These are phyloP conservation scores for Alloscopus bannaensis DNA, from an alignment of 2,888 invertebrate species.

Conservation along the genomic window DNA sequence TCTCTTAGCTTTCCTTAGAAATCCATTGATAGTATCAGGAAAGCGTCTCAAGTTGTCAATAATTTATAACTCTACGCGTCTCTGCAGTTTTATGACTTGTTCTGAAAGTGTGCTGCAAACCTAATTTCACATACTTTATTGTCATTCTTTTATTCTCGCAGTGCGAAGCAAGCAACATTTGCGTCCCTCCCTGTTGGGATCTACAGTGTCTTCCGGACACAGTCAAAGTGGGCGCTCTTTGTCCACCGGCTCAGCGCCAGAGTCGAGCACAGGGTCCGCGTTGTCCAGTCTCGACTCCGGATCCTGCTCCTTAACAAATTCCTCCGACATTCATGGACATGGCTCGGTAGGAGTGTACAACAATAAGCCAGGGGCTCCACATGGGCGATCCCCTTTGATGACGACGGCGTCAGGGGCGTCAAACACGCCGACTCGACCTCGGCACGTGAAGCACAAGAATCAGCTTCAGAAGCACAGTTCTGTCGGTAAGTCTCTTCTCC, in stretches of 20 bases:
- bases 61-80: too few species aligned
- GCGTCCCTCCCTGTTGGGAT: slow-evolving; percentile 70
- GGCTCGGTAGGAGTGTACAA: neutral
- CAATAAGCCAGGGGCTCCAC: slow-evolving; percentile 37
- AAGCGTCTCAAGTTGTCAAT: too few species aligned
- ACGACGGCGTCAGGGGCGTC: slow-evolving; percentile 15
- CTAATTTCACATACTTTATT: slow-evolving; percentile 10
- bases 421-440: slow-evolving; percentile 69
- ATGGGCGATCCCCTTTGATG: slow-evolving; percentile 7
- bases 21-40: too few species aligned
- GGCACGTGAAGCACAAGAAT: slow-evolving; percentile 74
- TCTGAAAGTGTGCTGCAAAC: too few species aligned
- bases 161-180: slow-evolving; percentile 72
- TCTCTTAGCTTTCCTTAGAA: too few species aligned
- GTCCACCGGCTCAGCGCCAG: slow-evolving; percentile 58
- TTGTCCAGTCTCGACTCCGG: slow-evolving; percentile 64
- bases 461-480: slow-evolving; percentile 74
- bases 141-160: slow-evolving; percentile 44
- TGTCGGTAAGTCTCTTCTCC: slow-evolving; percentile 73
- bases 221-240: slow-evolving; percentile 41
- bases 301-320: slow-evolving; percentile 40
- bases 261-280: slow-evolving; percentile 65
- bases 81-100: too few species aligned
- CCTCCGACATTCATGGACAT: slow-evolving; percentile 32
- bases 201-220: slow-evolving; percentile 58